These are phyloP conservation scores for Coreoperca whiteheadi DNA, from an alignment of 2,113 vertebrate species.

Conservation along the genomic window DNA sequence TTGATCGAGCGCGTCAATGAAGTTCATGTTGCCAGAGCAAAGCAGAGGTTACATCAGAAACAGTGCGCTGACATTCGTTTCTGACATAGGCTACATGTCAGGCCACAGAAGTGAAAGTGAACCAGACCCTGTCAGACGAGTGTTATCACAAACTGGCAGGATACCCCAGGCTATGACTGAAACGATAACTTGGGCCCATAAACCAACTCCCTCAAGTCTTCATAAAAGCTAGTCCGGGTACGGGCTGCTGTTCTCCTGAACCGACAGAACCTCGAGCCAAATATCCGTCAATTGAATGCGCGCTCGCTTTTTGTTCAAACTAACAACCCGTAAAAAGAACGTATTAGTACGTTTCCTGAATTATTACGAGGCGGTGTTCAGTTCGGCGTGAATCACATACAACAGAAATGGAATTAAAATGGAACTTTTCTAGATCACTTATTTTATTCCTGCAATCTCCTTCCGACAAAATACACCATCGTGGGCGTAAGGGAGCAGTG, in stretches of 20 bases:
- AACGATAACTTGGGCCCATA: constrained; percentile 28
- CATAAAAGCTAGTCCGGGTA: constrained; percentile 27
- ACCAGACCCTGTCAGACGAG: neutral
- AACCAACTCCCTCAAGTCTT: constrained; percentile 47
- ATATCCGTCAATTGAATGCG: neutral
- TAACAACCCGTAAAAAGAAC: fast-evolving
- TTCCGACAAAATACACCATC: neutral
- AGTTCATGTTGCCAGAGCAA: constrained; percentile 45
- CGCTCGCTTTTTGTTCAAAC: neutral
- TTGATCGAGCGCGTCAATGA: constrained; percentile 18
- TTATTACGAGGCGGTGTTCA: neutral
- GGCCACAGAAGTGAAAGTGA: neutral
- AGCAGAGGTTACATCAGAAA: constrained; percentile 36
- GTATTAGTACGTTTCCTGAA: fast-evolving
- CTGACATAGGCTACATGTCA: neutral
- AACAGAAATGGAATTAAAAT: fast-evolving
- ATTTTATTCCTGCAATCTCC: neutral
- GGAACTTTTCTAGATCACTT: constrained; percentile 13
- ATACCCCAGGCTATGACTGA: neutral
- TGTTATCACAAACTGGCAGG: neutral
- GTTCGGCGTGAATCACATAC: constrained; percentile 38
- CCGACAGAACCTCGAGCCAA: constrained; percentile 31
- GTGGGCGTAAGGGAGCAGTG: neutral
- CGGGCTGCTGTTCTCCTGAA: neutral
- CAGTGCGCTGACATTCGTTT: too few relatives aligned